Evolutionary conservation across 2,113 vertebrate species (phyloP).

Genomic region (Cyprinus carpio): DNA sequence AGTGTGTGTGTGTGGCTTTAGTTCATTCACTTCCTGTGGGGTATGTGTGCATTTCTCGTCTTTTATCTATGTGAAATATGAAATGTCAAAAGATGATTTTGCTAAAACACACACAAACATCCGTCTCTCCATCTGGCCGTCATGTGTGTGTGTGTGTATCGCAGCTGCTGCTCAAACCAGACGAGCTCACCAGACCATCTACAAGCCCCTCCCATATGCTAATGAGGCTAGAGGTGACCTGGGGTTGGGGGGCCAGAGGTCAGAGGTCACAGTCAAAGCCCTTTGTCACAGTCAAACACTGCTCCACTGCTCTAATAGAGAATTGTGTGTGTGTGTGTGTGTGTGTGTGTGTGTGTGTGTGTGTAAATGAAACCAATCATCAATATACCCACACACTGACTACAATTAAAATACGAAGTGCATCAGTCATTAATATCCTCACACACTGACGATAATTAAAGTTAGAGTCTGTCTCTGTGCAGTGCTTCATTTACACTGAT

Average conservation of each 20-base stretch:
- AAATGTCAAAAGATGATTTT: not conserved
- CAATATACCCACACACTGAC: too few species aligned
- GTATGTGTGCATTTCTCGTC: not conserved
- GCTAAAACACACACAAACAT: slow-evolving; percentile 10
- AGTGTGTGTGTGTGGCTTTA: not conserved
- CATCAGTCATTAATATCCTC: not conserved
- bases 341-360: not conserved
- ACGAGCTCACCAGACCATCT: not conserved
- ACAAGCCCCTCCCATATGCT: slow-evolving; percentile 7
- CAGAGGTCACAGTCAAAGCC: slow-evolving; percentile 10
- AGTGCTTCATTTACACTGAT: too few species aligned
- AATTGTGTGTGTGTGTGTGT: not conserved
- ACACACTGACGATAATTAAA: not conserved
- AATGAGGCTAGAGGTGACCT: not conserved
- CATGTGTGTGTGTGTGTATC: not conserved
- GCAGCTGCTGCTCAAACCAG: not conserved
- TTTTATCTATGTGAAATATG: not conserved
- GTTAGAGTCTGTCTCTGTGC: not conserved
- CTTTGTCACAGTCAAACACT: not conserved
- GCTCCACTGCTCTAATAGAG: not conserved
- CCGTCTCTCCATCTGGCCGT: slow-evolving; percentile 34
- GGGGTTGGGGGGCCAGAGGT: not conserved
- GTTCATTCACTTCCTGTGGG: not conserved
- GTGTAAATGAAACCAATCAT: too few species aligned
- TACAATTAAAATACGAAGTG: too few species aligned